Evolutionary conservation across 2,888 invertebrate genomes (phyloP), one percentile per base, ranked within the genome.

Genomic region (Polydrusus tereticollis): DNA sequence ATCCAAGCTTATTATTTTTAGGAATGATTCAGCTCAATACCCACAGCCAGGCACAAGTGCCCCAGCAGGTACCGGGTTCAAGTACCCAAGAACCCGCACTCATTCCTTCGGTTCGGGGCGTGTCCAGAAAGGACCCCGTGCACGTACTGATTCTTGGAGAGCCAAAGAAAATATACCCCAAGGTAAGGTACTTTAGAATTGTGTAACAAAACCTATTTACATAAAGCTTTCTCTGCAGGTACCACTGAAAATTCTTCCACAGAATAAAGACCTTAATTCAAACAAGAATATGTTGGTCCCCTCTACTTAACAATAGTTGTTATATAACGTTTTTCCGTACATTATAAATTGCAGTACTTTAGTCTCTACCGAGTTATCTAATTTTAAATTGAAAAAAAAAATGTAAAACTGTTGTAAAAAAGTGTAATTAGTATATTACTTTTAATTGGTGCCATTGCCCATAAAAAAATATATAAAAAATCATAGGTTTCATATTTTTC

Each of bases 71-170:
- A 81, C 81, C 45, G 81, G 82, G 21, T 82, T 81, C 73, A 82
- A 80, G 64, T 79, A 78, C 45, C 78, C 81, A 59, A 78, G 84
- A 73, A 79, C 79, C 73, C 84, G 85, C 69, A 83, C 85, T 47
- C 83, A 85, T 62, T 85, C 85, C 10, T 83, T 85, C 73, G 83
- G 84, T 72, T 85, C 86, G 14, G 84, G 84, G 14, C 83, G 85
- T 63, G 77, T 80, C 60, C 82, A 80, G 65, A 78, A 70, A 65
- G 76, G 76, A 62, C 73, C 77, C n/a, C 81, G 82, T 29, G 58
- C 77, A 18, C 80, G 80, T 47, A 82, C 79, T 66, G 84, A 85
- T 74, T 83, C 83, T 14, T 85, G 85, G 85, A 81, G 84, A 77
- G 82, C 83, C 73, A 81, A 82, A 74, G 81, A 83, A 36, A 64